These are phyloP conservation scores for Pollenia labialis DNA, from an alignment of 2,888 invertebrate species.

Conservation along the genomic window DNA sequence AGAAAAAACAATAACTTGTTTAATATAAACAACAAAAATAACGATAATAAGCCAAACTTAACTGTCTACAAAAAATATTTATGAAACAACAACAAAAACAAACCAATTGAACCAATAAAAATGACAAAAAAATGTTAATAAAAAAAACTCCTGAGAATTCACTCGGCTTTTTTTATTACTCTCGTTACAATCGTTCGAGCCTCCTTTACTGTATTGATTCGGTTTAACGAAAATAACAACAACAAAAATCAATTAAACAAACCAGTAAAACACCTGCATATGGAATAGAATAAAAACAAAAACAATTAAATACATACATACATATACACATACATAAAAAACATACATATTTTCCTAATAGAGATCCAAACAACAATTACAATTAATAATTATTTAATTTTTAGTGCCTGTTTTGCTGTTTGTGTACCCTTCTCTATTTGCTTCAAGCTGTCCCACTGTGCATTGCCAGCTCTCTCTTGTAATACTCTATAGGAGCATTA, in stretches of 20 bases:
- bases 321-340: background rate
- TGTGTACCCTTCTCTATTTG: background rate
- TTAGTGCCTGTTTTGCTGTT: slow-evolving; percentile 32
- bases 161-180: slow-evolving; percentile 9
- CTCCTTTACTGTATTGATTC: slow-evolving; percentile 54
- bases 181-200: slow-evolving; percentile 51
- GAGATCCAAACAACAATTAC: background rate
- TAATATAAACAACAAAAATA: slow-evolving; percentile 37
- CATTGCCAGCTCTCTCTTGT: slow-evolving; percentile 3
- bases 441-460: background rate
- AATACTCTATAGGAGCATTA: slow-evolving; percentile 14
- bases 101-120: slow-evolving; percentile 17
- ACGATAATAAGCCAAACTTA: slow-evolving; percentile 38
- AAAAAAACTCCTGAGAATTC: slow-evolving; percentile 16
- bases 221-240: slow-evolving; percentile 2
- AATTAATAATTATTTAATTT: slow-evolving; percentile 23
- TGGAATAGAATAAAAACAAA: slow-evolving; percentile 2
- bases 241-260: slow-evolving; percentile 18
- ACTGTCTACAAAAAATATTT: slow-evolving; percentile 45
- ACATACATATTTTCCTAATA: background rate
- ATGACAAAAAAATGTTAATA: slow-evolving; percentile 27
- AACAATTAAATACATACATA: background rate
- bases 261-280: slow-evolving; percentile 56
- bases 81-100: slow-evolving; percentile 60
- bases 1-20: slow-evolving; percentile 48